A percentile compares a stretch with the other conserved stretches of the same genome.
phyloP scores from a whole-genome alignment of 2,797 vertebrate genomes.

The Poeciliopsis turneri region DNA sequence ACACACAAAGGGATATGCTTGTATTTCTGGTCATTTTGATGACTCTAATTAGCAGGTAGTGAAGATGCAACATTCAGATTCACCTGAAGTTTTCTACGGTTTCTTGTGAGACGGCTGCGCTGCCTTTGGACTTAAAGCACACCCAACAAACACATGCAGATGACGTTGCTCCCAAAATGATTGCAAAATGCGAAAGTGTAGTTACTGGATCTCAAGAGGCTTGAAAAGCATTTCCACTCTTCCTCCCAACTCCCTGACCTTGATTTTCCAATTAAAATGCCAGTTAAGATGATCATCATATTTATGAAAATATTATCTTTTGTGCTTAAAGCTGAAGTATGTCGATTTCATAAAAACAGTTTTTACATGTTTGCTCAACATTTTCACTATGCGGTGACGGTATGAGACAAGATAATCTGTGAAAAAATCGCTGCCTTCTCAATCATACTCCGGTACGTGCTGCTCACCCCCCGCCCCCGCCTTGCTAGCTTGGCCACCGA shows the following conservation, averaged over 20 bases:
- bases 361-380: too few relatives aligned
- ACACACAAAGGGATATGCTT: neutral
- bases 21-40: neutral
- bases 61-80: neutral
- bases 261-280: neutral
- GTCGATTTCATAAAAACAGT: too few relatives aligned
- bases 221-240: neutral
- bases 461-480: too few relatives aligned
- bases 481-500: too few relatives aligned
- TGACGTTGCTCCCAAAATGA: neutral
- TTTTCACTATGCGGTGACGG: too few relatives aligned
- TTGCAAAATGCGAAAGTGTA: neutral
- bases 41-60: neutral
- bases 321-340: neutral
- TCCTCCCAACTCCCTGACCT: neutral
- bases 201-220: neutral
- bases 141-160: neutral
- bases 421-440: too few relatives aligned
- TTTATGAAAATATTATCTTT: neutral
- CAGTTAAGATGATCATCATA: neutral
- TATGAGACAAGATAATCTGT: too few relatives aligned
- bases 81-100: neutral
- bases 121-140: neutral
- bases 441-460: too few relatives aligned
- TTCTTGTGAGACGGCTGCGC: neutral